A percentile compares a stretch with the other conserved stretches of the same genome.
Evolutionary conservation across 1,140 invertebrate genomes (phyloP).

Genomic region (Scaptomyza montana): DNA sequence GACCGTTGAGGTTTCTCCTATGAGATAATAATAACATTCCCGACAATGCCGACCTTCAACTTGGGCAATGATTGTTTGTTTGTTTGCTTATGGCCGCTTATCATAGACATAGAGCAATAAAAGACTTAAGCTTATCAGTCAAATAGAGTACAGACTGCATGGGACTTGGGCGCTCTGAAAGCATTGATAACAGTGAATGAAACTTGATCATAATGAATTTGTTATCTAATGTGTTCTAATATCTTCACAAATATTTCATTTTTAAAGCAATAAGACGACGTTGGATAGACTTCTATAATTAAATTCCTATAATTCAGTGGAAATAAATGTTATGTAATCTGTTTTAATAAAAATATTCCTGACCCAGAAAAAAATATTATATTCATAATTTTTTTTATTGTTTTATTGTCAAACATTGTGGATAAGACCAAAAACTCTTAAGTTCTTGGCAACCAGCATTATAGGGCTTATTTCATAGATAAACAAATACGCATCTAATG

Average conservation of each 20-base stretch:
- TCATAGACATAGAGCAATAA: conserved; percentile 27
- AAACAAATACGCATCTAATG: conserved; percentile 56
- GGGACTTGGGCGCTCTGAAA: neutral
- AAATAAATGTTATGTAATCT: too few species aligned
- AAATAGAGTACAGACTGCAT: neutral
- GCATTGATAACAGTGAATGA: neutral
- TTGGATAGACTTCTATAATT: too few species aligned
- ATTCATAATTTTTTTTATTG: too few species aligned
- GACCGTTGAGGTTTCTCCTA: conserved; percentile 53
- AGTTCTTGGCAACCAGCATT: conserved; percentile 54
- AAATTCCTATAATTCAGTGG: too few species aligned
- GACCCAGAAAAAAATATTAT: too few species aligned
- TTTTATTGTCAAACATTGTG: neutral
- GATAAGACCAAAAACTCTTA: neutral
- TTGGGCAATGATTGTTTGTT: conserved; percentile 11
- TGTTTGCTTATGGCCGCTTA: conserved; percentile 14
- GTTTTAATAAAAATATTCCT: too few species aligned
- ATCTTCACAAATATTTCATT: neutral
- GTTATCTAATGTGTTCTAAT: neutral
- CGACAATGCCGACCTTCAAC: conserved; percentile 67
- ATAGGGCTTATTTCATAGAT: conserved; percentile 19
- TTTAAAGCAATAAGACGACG: too few species aligned
- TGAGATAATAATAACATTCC: conserved; percentile 46
- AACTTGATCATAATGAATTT: neutral
- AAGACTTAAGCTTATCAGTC: conserved; percentile 41